Conservation (phyloP, 2,888 invertebrate genomes). For the Adela reaumurella region DNA sequence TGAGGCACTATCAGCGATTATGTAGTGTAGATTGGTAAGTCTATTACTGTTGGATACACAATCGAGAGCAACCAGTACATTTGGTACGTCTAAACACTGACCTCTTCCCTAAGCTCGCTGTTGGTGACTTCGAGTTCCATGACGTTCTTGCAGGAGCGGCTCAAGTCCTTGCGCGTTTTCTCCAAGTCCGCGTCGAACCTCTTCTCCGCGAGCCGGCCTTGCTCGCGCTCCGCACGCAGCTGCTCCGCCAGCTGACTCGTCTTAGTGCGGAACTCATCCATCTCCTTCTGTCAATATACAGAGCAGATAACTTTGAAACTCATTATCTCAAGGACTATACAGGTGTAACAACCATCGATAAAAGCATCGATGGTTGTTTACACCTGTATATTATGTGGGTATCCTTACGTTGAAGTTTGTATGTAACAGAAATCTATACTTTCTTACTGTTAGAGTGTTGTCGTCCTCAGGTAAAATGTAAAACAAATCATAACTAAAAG, state of each 20-base stretch:
- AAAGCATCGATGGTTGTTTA: too few relatives aligned
- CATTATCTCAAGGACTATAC: too few relatives aligned
- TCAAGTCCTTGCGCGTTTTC: constrained; percentile 46
- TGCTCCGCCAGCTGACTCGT: constrained; percentile 46
- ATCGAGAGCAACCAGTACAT: background rate
- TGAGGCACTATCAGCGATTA: too few relatives aligned
- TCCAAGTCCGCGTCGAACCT: constrained; percentile 46
- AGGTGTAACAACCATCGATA: too few relatives aligned
- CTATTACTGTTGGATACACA: background rate
- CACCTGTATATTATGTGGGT: too few relatives aligned
- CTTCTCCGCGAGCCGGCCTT: constrained; percentile 41
- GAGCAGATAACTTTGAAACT: too few relatives aligned
- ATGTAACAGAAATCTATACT: too few relatives aligned
- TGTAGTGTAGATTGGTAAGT: too few relatives aligned
- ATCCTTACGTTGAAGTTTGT: too few relatives aligned
- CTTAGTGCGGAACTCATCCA: constrained; percentile 32
- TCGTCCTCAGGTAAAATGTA: too few relatives aligned
- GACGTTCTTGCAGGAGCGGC: constrained; percentile 51
- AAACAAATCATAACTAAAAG: too few relatives aligned
- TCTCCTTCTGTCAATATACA: constrained; percentile 27
- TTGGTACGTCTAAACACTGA: constrained; percentile 30
- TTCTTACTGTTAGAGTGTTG: too few relatives aligned
- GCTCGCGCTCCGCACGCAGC: constrained; percentile 39
- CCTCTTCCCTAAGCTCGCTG: constrained; percentile 66
- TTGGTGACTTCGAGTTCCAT: constrained; percentile 66